Evolutionary conservation across 2,888 invertebrate genomes (phyloP).

Genomic region (Cheilosia variabilis): DNA sequence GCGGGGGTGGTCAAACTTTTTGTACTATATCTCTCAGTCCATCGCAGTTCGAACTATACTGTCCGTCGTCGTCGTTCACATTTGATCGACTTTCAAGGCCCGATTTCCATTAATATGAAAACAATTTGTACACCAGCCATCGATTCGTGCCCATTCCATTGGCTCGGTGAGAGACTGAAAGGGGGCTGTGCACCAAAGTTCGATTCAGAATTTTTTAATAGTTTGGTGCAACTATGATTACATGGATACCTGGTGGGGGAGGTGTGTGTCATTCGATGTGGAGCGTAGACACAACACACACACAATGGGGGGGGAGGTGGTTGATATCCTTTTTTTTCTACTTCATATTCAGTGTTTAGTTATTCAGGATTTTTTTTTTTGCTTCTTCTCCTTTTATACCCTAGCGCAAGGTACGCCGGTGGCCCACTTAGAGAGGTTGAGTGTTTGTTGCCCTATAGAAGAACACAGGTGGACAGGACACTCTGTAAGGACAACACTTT

Average conservation of each 20-base stretch:
- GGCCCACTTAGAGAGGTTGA: conserved; percentile 75
- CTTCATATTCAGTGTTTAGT: conserved; percentile 67
- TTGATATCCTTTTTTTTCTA: conserved; percentile 60
- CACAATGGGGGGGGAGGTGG: conserved; percentile 44
- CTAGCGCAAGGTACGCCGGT: conserved; percentile 63
- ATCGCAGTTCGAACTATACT: conserved; percentile 14
- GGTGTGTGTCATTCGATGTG: conserved; percentile 67
- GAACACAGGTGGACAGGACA: conserved; percentile 72
- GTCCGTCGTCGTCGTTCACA: conserved; percentile 44
- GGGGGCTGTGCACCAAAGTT: conserved; percentile 19
- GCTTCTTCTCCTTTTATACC: conserved; percentile 57
- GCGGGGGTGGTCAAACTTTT: conserved; percentile 61
- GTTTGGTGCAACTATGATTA: conserved; percentile 74
- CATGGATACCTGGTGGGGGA: conserved; percentile 67
- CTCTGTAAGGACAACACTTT: conserved; percentile 73
- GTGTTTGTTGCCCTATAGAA: conserved; percentile 69
- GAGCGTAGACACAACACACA: conserved; percentile 60
- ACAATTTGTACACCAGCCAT: conserved; percentile 69
- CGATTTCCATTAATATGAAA: conserved; percentile 75
- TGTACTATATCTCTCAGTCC: conserved; percentile 48
- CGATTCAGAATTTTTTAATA: conserved; percentile 75
- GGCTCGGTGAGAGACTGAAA: too few species aligned
- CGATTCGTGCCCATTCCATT: conserved; percentile 57
- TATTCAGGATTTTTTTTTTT: conserved; percentile 67
- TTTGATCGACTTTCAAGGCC: conserved; percentile 68